A percentile compares a stretch with the other conserved stretches of the same genome.
Evolutionary conservation across 2,113 vertebrate genomes (phyloP).

Genomic region (Macroglossus sobrinus): DNA sequence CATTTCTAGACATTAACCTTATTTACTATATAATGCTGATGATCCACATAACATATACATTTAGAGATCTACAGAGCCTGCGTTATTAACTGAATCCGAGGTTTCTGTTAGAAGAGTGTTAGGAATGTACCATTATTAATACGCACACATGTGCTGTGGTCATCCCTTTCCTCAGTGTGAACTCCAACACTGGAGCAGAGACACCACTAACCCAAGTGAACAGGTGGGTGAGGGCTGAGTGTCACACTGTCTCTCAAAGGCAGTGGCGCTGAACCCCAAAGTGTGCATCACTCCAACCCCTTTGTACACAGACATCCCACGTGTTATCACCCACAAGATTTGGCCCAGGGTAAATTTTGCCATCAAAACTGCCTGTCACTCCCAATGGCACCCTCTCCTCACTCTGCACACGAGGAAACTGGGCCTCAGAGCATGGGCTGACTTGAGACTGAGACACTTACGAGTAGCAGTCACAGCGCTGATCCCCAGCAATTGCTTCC

Average conservation of each 20-base stretch:
- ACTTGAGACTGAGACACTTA: conserved; percentile 79
- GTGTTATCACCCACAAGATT: background rate
- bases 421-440: background rate
- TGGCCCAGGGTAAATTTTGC: background rate
- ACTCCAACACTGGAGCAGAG: background rate
- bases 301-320: background rate
- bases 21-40: background rate
- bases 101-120: background rate
- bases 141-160: background rate
- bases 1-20: background rate
- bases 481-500: conserved; percentile 86
- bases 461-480: conserved; percentile 91
- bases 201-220: background rate
- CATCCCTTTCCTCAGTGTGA: background rate
- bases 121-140: background rate
- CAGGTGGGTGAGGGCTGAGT: background rate
- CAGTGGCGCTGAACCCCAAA: background rate
- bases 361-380: background rate
- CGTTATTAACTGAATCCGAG: background rate
- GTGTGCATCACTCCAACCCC: background rate
- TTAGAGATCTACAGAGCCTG: background rate
- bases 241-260: background rate
- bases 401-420: background rate
- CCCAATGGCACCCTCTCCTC: background rate
- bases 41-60: background rate